These are phyloP conservation scores for Pseudobourletiella spinata DNA, from an alignment of 1,140 invertebrate genomes.

Conservation along the genomic window DNA sequence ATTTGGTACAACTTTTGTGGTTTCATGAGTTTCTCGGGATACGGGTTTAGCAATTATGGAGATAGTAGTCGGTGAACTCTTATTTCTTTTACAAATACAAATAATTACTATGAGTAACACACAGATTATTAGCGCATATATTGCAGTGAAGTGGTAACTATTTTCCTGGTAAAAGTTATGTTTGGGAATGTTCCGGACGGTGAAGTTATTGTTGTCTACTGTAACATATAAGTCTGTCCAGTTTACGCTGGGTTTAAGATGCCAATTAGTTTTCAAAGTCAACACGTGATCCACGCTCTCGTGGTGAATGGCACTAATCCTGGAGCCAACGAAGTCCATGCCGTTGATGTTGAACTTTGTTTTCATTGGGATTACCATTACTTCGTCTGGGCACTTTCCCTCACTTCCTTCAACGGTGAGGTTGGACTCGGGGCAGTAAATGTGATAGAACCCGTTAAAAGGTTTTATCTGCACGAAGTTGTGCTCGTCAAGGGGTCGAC, in stretches of 20 bases:
- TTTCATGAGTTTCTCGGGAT: no score
- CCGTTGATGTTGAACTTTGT: slow-evolving; percentile 15
- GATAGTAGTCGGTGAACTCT: no score
- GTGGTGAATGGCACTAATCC: background rate
- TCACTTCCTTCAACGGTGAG: background rate
- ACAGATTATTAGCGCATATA: no score
- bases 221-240: background rate
- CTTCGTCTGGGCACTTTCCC: background rate
- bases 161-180: no score
- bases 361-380: background rate
- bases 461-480: slow-evolving; percentile 7
- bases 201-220: background rate
- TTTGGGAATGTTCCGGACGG: no score
- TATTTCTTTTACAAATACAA: no score
- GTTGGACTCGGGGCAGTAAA: no score
- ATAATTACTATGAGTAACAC: no score
- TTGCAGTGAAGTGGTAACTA: no score
- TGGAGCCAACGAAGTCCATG: background rate
- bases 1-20: no score
- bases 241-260: slow-evolving; percentile 1
- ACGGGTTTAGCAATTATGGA: no score
- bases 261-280: slow-evolving; percentile 10
- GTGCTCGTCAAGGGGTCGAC: background rate
- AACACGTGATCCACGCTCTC: slow-evolving; percentile 1
- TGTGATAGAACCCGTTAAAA: background rate